Base-by-base conservation (phyloP, 2,113 vertebrate species). In the Athene cunicularia region DNA sequence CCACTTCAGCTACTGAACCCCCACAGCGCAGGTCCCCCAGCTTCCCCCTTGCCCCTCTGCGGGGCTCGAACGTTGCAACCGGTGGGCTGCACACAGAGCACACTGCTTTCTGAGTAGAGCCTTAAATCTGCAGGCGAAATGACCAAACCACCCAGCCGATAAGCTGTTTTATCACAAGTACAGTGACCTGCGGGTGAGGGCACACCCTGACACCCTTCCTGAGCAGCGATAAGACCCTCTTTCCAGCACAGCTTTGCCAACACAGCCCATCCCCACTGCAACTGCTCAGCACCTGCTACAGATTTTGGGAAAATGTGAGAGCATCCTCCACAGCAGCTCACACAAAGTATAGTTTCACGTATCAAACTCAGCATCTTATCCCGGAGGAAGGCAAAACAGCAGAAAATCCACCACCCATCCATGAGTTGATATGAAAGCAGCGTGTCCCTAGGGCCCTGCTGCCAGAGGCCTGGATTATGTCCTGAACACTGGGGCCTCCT, bases 41-140 rank as follows among this genome's bases (percentile, higher is more conserved):
- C 23, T 71, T 2, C 0, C 4, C 43, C 56, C 1, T 0, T 8
- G 24, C 56, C 45, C 12, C 50, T 35, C 62, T 14, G 45, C 0
- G 0, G 5, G 24, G 58, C 52, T 71, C 64, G 21, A 30, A 8
- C 32, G 35, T 32, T 4, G 22, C 66, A 74, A 58, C 9, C 1
- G 0, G 41, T 14, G 21, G 27, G 41, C 26, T 35, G 74, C 37
- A 63, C 50, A 83, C 0, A 4, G 22, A 77, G 23, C 0, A 0
- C 20, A 58, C 62, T 47, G 55, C 59, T 62, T 62, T 66, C 86
- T 17, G 27, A 64, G 80, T 35, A 70, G 6, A 59, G 72, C 18
- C 33, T 52, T 49, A 21, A 43, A 63, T 26, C 83, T 43, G 50
- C 56, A 52, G 58, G 56, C 28, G 24, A 12, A 60, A n/a, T 3